phyloP scores from a whole-genome alignment of 2,797 vertebrate genomes.

The Takifugu rubripes region DNA sequence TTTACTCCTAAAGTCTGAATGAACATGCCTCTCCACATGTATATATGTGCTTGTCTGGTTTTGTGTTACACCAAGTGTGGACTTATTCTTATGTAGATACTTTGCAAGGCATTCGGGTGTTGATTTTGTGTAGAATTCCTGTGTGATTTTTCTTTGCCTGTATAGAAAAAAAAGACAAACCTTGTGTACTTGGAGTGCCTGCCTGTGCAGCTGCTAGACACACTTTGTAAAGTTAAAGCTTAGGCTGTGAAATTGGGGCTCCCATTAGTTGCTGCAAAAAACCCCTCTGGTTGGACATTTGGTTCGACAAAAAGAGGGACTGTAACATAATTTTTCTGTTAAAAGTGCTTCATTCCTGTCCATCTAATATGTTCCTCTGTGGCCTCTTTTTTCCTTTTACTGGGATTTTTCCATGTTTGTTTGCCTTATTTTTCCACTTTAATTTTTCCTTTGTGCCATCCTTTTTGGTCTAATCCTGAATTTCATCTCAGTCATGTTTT shows the following conservation, averaged over 20 bases:
- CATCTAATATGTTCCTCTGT: constrained; percentile 44
- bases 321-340: constrained; percentile 44
- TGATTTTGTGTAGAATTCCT: constrained; percentile 32
- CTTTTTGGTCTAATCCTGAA: constrained; percentile 35
- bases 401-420: not conserved
- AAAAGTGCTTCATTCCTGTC: constrained; percentile 53
- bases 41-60: constrained; percentile 17
- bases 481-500: constrained; percentile 46
- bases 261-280: constrained; percentile 63
- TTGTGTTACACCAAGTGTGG: constrained; percentile 51
- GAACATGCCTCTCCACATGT: constrained; percentile 28
- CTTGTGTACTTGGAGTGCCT: constrained; percentile 60
- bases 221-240: constrained; percentile 52
- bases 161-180: constrained; percentile 34
- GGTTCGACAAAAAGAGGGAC: constrained; percentile 41
- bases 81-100: constrained; percentile 64
- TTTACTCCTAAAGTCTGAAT: constrained; percentile 29
- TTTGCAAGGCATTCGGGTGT: constrained; percentile 48
- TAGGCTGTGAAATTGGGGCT: constrained; percentile 51
- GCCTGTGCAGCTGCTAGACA: constrained; percentile 55
- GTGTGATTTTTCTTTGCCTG: constrained; percentile 42
- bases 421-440: constrained; percentile 53
- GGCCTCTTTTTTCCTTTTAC: constrained; percentile 49
- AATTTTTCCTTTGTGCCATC: constrained; percentile 55
- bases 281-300: constrained; percentile 36